Base-by-base conservation (phyloP, 2,113 vertebrate species). In the Rhadina sibilatrix region DNA sequence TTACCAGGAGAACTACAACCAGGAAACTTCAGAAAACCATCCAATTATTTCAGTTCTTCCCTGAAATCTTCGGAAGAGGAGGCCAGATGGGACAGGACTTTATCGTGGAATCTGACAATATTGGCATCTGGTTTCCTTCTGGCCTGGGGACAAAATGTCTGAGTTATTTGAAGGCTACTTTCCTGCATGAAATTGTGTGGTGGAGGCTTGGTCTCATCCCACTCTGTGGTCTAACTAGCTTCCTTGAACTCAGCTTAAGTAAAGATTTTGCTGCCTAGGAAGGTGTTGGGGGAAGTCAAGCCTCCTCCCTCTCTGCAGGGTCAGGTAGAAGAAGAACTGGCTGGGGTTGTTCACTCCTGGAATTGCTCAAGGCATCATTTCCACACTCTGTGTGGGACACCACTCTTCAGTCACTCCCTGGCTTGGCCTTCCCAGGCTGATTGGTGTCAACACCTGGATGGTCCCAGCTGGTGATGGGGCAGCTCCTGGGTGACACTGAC, bases 301-400 rank as follows among this genome's bases (percentile, higher is more conserved):
- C 17, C 22, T 90, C 7, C 15, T 78, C 12, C 8, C 23, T 49
- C 33, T 69, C 49, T 54, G 38, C n/a, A 35, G 78, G 56, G 23
- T 37, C 35, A 47, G 68, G 46, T 52, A 40, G 42, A 25, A 60
- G 30, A 65, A 42, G n/a, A 71, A 30, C 54, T 38, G 20, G 4
- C 25, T 91, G 24, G 25, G 17, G 9, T 21, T 50, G 23, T 72
- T 89, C 30, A 13, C 31, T 56, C 42, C 31, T 33, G 70, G 21
- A 40, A 21, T 21, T 21, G 27, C 40, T 4, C 2, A 1, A 35
- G 47, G 17, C 49, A 37, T 68, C 4, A 2, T 25, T 79, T 85
- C n/a, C 47, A 16, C 7, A 6, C 0, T 1, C 19, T 7, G 22
- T 15, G 54, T 5, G 17, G 31, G 53, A 44, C 5, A 33, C 1